phyloP scores from a whole-genome alignment of 2,113 vertebrate genomes.

The Rissa tridactyla region DNA sequence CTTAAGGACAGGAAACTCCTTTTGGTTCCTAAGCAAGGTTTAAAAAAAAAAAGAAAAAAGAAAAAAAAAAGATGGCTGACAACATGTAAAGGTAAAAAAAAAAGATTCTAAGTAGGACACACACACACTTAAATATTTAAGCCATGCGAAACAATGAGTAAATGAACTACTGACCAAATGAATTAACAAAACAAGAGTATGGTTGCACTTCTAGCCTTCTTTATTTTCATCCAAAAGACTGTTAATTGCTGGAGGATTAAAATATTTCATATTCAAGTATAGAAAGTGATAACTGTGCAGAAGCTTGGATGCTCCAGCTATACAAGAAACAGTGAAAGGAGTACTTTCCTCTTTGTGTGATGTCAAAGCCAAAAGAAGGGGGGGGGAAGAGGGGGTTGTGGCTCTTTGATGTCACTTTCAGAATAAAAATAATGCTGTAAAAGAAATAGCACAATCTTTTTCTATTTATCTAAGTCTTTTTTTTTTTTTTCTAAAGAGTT shows the following conservation, averaged over 20 bases:
- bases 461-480: constrained; percentile 43
- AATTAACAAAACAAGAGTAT: constrained; percentile 41
- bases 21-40: not conserved
- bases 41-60: not conserved
- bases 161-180: constrained; percentile 34
- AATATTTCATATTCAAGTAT: constrained; percentile 48
- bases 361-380: constrained; percentile 4
- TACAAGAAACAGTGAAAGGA: constrained; percentile 31
- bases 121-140: not conserved
- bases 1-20: not conserved
- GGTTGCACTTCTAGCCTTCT: constrained; percentile 21
- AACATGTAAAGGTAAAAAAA: not conserved
- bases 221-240: constrained; percentile 11
- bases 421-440: constrained; percentile 21
- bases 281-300: constrained; percentile 2
- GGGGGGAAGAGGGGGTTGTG: not conserved
- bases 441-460: constrained; percentile 46
- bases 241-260: constrained; percentile 62
- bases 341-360: constrained; percentile 37
- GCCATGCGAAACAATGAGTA: not conserved
- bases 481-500: constrained; percentile 32
- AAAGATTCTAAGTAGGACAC: not conserved
- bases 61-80: not conserved
- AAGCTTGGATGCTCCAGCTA: not conserved
- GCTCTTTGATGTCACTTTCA: constrained; percentile 53